Base-by-base conservation (phyloP, 2,797 vertebrate genomes). In the Sphenopsis melanotis region DNA sequence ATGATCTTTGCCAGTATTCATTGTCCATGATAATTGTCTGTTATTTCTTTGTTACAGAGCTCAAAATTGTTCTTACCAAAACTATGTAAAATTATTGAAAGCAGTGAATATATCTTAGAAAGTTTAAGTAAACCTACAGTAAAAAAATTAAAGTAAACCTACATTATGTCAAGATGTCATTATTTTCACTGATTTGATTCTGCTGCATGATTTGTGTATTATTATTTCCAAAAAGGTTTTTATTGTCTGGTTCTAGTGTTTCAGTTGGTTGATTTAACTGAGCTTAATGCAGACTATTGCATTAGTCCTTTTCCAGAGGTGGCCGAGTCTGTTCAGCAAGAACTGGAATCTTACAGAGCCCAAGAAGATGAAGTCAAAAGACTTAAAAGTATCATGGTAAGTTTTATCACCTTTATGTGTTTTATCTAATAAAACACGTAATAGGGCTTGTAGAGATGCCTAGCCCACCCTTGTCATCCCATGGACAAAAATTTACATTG, bases 341-440 rank as follows among this genome's bases (percentile, higher is more conserved):
- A 99, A 93, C 95, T 99, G 90, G 99, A 99, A 94, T 98, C 98
- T 2, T 99, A 99, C 96, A 98, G 99, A 97, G 98, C 99, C n/a
- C 99, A 99, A 94, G 99, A 99, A 97, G 99, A 99, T 84, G 99
- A 99, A 90, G 99, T 99, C 75, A 99, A 99, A 95, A 98, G 98
- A 21, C 98, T 99, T 75, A 99, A 99, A 98, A 99, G 98, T 97
- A 99, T 99, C 93, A 99, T 99, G 99, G 99, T 99, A 97, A 97
- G 96, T 72, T 93, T 90, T 87, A 8, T 87, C 37, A 47, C 16
- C 17, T 66, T 0, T 49, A 3, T 55, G 30, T 15, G 5, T 32
- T 79, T 89, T 59, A 32, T 36, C 18, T 83, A 53, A 76, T 55
- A 55, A n/a, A 53, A 53, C 76, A 22, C 13, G 2, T 75, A 47